Evolutionary conservation across 53 echinoderm and acorn worm genomes (phyloP).

Genomic region (Patiria pectinifera): DNA sequence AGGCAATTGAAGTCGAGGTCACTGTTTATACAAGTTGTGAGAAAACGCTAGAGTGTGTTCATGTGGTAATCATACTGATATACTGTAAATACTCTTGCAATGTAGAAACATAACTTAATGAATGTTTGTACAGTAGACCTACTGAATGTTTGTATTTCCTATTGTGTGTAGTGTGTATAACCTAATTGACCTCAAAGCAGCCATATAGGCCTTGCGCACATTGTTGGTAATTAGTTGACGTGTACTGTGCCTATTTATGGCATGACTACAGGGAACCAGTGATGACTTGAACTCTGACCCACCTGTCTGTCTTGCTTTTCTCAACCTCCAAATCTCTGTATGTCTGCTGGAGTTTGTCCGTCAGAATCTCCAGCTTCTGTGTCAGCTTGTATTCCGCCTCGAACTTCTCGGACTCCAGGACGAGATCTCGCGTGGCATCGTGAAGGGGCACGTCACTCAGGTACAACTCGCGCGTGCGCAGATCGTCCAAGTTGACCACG

Average conservation of each 20-base stretch:
- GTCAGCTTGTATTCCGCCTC: conserved; percentile 97
- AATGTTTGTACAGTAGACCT: too few relatives aligned
- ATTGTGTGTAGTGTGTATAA: too few relatives aligned
- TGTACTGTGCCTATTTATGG: not conserved
- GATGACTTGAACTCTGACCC: not conserved
- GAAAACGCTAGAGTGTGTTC: too few relatives aligned
- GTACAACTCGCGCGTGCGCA: conserved; percentile 86
- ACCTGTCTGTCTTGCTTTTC: conserved; percentile 98
- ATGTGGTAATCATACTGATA: too few relatives aligned
- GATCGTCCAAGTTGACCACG: conserved; percentile 93
- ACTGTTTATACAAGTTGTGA: not conserved
- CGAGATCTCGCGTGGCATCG: conserved; percentile 94
- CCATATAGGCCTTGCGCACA: not conserved
- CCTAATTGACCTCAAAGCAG: too few relatives aligned
- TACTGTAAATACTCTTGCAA: too few relatives aligned
- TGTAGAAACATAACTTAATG: too few relatives aligned
- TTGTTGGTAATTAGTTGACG: not conserved
- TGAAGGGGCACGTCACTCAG: conserved; percentile 98
- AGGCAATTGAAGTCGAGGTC: not conserved
- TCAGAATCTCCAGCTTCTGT: conserved; percentile 93
- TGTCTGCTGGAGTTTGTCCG: conserved; percentile 94
- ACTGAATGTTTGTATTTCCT: too few relatives aligned
- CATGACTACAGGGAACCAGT: not conserved
- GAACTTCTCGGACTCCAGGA: conserved; percentile 95
- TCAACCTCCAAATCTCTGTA: conserved; percentile 95